A percentile compares a stretch with the other conserved stretches of the same genome.
These are phyloP conservation scores for Premnoplex brunnescens DNA, from an alignment of 2,797 vertebrate species.

Conservation along the genomic window DNA sequence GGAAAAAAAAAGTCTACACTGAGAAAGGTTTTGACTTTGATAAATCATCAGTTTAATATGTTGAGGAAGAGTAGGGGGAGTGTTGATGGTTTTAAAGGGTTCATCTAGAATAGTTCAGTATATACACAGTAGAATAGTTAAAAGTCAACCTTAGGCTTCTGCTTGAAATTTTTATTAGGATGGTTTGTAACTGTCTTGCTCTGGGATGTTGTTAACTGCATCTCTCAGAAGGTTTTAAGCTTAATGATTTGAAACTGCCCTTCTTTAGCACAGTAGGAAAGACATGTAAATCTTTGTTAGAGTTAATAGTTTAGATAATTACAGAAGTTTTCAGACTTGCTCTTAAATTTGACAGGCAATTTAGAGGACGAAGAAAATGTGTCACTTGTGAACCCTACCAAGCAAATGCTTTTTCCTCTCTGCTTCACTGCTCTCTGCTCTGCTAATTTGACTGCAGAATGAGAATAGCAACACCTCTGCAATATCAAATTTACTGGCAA, in stretches of 20 bases:
- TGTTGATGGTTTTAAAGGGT: neutral
- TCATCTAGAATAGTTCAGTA: neutral
- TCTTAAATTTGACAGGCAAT: conserved; percentile 54
- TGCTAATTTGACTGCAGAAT: neutral
- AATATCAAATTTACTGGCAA: neutral
- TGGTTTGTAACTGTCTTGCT: neutral
- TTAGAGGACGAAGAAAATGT: neutral
- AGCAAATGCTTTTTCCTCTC: neutral
- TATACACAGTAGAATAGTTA: neutral
- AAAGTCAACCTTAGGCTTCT: neutral
- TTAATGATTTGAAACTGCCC: conserved; percentile 16
- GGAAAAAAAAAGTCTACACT: neutral
- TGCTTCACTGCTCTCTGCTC: neutral
- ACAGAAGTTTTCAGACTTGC: conserved; percentile 20
- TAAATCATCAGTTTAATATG: neutral
- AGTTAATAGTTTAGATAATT: conserved; percentile 44
- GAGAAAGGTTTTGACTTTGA: neutral
- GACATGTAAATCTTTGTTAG: conserved; percentile 27
- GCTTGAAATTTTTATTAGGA: neutral
- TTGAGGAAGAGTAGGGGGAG: fast-evolving
- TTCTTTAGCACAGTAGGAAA: neutral
- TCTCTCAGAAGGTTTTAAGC: neutral
- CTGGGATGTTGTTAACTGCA: neutral
- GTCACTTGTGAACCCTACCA: neutral
- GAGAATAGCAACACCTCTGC: neutral